Evolutionary conservation across 2,113 vertebrate genomes (phyloP).

Genomic region (Scopus umbretta): DNA sequence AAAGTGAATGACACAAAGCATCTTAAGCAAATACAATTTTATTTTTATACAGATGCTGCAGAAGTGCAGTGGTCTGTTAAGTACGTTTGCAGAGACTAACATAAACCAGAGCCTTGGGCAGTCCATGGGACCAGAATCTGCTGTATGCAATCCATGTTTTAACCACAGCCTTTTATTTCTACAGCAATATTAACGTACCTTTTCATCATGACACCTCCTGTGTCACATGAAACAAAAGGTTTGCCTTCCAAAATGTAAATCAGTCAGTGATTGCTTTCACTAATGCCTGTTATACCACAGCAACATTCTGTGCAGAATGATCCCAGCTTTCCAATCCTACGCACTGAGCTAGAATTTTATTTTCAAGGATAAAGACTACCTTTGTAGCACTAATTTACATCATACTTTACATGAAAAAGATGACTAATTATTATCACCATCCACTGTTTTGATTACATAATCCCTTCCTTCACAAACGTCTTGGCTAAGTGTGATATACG

Average conservation of each 20-base stretch:
- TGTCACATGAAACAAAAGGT: not conserved
- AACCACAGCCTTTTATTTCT: not conserved
- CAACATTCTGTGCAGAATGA: not conserved
- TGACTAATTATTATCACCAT: not conserved
- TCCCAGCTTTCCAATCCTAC: not conserved
- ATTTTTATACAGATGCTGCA: not conserved
- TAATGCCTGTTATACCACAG: not conserved
- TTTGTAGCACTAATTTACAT: not conserved
- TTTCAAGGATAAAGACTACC: not conserved
- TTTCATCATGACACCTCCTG: not conserved
- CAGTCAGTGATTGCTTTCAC: not conserved
- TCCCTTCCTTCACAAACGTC: not conserved
- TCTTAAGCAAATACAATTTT: not conserved
- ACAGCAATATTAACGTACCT: not conserved
- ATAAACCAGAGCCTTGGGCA: not conserved
- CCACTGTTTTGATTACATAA: not conserved
- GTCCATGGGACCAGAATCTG: not conserved
- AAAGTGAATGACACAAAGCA: not conserved
- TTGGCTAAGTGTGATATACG: not conserved
- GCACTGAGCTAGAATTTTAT: not conserved
- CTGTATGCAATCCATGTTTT: not conserved
- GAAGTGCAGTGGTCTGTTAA: not conserved
- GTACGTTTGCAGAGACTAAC: not conserved
- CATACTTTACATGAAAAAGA: not conserved
- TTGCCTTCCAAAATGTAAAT: not conserved